Evolutionary conservation across 2,113 vertebrate species (phyloP), one percentile per base, ranked within the genome.

Genomic region (Sinocyclocheilus anophthalmus): DNA sequence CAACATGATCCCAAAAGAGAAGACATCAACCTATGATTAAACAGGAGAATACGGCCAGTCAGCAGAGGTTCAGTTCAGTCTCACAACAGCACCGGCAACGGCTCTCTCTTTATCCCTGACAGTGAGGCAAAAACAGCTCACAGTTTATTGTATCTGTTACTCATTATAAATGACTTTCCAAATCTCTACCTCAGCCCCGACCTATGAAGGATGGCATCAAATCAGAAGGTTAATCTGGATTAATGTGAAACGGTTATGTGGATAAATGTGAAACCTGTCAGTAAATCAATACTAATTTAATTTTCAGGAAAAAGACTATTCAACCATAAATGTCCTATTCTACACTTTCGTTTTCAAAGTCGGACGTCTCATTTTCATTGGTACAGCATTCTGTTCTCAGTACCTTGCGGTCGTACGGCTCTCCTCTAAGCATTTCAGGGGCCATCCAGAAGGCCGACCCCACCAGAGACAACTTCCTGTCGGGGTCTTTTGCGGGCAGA

Each of bases 401-500:
- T 90, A 95, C 95, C 94, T 95, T 95, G 75, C 90, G 87, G 90
- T 95, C 92, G 5, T 95, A 96, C 0, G 92, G 94, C 69, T 95
- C 95, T 53, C 95, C 95, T 16, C 94, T 89, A 42, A 96, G 89
- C 95, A 95, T 96, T 84, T 96, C 94, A 1, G 95, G 95, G 37
- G 94, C 95, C 94, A 95, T 96, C 95, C 95, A 96, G 90, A 95
- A 96, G 5, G 95, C 94, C 0, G 94, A 95, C 20, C 95, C 95
- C 87, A 96, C 94, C 78, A 95, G 87, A 26, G 95, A 96, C 63
- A 95, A 86, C 87, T 96, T 96, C 85, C 95, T 91, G 48, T 94
- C 93, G 0, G 88, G 91, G n/a, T 91, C 89, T 80, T 92, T 92
- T 22, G 89, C 70, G 0, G 94, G 90, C 24, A 92, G 86, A 76